Base-by-base conservation (phyloP, 1,140 invertebrate genomes). In the Anastatus disparis region DNA sequence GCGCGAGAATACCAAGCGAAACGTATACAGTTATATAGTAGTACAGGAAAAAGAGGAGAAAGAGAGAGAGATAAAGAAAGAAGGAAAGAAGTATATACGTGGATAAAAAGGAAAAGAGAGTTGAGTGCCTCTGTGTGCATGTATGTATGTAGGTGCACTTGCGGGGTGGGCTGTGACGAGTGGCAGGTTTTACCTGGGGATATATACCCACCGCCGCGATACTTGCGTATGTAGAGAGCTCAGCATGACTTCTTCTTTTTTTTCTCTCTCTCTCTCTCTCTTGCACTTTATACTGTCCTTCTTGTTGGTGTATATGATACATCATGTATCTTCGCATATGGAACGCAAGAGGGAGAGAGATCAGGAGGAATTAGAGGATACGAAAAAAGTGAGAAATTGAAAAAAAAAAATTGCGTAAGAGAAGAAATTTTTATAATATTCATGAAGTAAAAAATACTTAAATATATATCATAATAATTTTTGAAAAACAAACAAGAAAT, bases 81-180 rank as follows among this genome's bases (percentile, higher is more conserved):
- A 26, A n/a, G 20, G 38, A 4, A 38, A 10, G 31, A 35, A 10
- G 31, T 6, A 35, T 10, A 10, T 35, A 35, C n/a, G 31, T 10
- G 10, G 31, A 4, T 10, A 35, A n/a, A 10, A 38, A 17, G 27
- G 63, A 29, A 38, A 31, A 15, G 20, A 24, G 31, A 31, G 27
- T 48, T 22, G 38, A 22, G 46, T 44, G 31, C 44, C 20, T 44
- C 59, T 46, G 22, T 62, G 44, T 46, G 38, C 40, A 29, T 7
- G 50, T n/a, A n/a, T n/a, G n/a, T n/a, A n/a, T n/a, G n/a, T n/a
- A n/a, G n/a, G n/a, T n/a, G 63, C 52, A 58, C 46, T 58, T 53
- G n/a, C n/a, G 78, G 81, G 79, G 81, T 82, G 81, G 80, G 75
- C 80, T 78, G n/a, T n/a, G 80, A 81, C 80, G 80, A 82, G 81